Base-by-base conservation (phyloP, 2,113 vertebrate species). In the Semnornis frantzii region DNA sequence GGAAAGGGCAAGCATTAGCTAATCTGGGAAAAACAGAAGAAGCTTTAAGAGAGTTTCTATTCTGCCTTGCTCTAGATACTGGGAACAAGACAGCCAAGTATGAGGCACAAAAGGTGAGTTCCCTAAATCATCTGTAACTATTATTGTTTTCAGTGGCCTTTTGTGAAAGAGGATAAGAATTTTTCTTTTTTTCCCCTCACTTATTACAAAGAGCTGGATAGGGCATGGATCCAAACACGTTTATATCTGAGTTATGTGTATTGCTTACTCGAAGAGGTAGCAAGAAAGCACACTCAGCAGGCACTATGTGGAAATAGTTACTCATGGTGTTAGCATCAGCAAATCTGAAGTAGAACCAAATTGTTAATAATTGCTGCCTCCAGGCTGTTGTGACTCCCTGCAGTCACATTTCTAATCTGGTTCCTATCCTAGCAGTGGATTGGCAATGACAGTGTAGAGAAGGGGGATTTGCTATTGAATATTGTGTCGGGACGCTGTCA, bases 21-120 rank as follows among this genome's bases (percentile, higher is more conserved):
- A 97, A 97, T 25, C 89, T 99, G 74, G 98, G 98, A 83, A 98
- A 98, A 96, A 97, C 96, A 33, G 98, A 99, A 73, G 98, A 99
- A 93, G 98, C 99, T 82, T 97, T 99, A 91, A 98, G 96, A 72
- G 99, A 99, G 92, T 99, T 98, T 97, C 97, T 99, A 5, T 97
- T 98, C 85, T 99, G 98, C 97, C 97, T 99, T 74, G 98, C 98
- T 87, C 96, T 99, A 64, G 98, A 99, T 85, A 97, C 97, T n/a
- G 98, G 98, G 92, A 98, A 98, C 82, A 98, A 97, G 96, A 98
- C 71, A 2, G 98, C 98, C 69, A 98, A 97, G 97, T 96, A 87
- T 31, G 98, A 99, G 92, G 98, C 98, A 10, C 97, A 98, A 48
- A 99, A 97, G 98, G 99, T 99, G 95, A 96, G 97, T 96, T 93